phyloP scores from a whole-genome alignment of 2,888 invertebrate species.

The Criorhina ranunculi region DNA sequence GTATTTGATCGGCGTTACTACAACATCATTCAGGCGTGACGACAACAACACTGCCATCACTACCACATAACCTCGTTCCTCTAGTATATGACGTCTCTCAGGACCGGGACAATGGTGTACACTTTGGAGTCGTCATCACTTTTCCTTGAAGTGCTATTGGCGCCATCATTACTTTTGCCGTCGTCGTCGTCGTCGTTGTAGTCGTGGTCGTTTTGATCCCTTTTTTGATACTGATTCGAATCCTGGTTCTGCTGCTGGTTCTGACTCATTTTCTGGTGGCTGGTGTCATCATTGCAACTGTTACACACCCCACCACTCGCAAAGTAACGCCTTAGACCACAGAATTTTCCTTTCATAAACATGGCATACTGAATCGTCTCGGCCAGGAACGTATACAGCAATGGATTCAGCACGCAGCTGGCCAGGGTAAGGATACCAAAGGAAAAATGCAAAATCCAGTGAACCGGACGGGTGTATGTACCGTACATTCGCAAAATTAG shows the following conservation, averaged over 20 bases:
- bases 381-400: slow-evolving; percentile 87
- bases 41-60: slow-evolving; percentile 16
- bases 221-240: slow-evolving; percentile 40
- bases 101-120: slow-evolving; percentile 58
- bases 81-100: slow-evolving; percentile 13
- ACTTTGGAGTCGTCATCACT: slow-evolving; percentile 63
- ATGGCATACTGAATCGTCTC: slow-evolving; percentile 83
- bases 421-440: slow-evolving; percentile 85
- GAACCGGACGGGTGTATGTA: slow-evolving; percentile 78
- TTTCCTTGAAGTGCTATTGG: slow-evolving; percentile 66
- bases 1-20: slow-evolving; percentile 48
- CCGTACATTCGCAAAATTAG: slow-evolving; percentile 84
- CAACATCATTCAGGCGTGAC: not conserved
- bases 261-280: slow-evolving; percentile 52
- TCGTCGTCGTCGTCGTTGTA: slow-evolving; percentile 19
- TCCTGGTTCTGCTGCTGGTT: not conserved
- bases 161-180: slow-evolving; percentile 58
- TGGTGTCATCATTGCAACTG: slow-evolving; percentile 26
- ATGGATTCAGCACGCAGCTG: slow-evolving; percentile 86
- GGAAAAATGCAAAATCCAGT: slow-evolving; percentile 85
- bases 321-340: slow-evolving; percentile 69
- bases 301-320: slow-evolving; percentile 22
- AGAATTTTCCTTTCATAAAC: slow-evolving; percentile 75
- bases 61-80: not conserved
- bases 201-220: slow-evolving; percentile 14